Evolutionary conservation across 2,113 vertebrate genomes (phyloP), one percentile per base, ranked within the genome.

Genomic region (Carassius gibelio): DNA sequence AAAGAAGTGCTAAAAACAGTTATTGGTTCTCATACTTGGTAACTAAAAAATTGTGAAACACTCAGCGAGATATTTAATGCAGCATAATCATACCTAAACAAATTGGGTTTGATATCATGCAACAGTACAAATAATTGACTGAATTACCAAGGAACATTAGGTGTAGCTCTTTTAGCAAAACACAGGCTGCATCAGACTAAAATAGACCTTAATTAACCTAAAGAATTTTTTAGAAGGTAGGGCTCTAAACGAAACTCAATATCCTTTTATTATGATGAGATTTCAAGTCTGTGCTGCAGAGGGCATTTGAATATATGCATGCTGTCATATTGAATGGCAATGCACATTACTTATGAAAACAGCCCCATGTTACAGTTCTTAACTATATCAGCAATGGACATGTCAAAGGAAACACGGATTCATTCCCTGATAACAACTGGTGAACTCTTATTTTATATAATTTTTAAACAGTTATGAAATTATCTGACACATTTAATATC

Each of bases 91-190:
- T 17, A 79, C 34, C 77, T 42, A 79, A 79, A 62, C 78, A 81
- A 81, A 81, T 52, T 34, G 38, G 2, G 59, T 80, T 64, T 80
- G 78, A 80, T 10, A 80, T 80, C 78, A 48, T 9, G 78, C 42
- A 62, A 81, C 57, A 45, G 78, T 66, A 81, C 59, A 81, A 66
- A n/a, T 81, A 81, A 81, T 66, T 81, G 59, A 48, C 59, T 66
- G 59, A 66, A 69, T 81, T 81, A n/a, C 45, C 45, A 81, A 68
- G 80, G 62, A 81, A 81, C 80, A 81, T 81, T 81, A 81, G 62
- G 62, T 81, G 45, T 69, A 52, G 69, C 45, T 66, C 34, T 23
- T 79, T 79, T 61, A 74, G 75, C 55, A 81, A 81, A 81, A 52
- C 19, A 80, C 42, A 80, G 71, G 9, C 11, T 23, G 57, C 59